Evolutionary conservation across 2,797 vertebrate genomes (phyloP), one percentile per base, ranked within the genome.

Genomic region (Fistularia commersonii): DNA sequence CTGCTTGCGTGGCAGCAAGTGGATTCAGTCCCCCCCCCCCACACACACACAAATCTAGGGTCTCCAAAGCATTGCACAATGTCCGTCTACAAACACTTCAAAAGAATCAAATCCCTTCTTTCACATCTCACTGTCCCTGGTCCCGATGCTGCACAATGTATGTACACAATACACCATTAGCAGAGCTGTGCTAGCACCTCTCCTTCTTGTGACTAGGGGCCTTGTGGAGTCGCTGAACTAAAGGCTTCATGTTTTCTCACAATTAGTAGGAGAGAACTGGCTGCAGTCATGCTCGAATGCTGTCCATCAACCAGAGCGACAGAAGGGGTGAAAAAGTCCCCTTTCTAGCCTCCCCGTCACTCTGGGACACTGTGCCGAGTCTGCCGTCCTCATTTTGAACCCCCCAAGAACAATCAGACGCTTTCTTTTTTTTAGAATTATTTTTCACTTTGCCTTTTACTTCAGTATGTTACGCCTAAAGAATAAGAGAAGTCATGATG

Each of bases 391-490:
- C 32, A 14, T 50, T 64, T 61, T 45, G 9, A 48, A 54, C 49
- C 7, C 4, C 44, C 11, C 35, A 55, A 45, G 15, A 64, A 57
- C 45, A 52, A 41, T 48, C 5, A 50, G 13, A 51, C 55, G 35
- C 32, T 41, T 63, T 65, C 44, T 66, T 45, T 70, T 70, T 57
- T 45, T 31, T 50, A 34, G 60, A 35, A 10, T 58, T 41, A 23
- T 43, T 11, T 40, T 58, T 66, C 33, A 67, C 7, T 49, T 11
- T 33, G 33, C 40, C 61, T 13, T 61, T 59, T 57, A 51, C 55
- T 54, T 23, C 41, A 45, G 31, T 15, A 54, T 50, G 41, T 44
- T 52, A 8, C 48, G 39, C 40, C 63, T 42, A 32, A 57, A 36
- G 48, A 44, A 63, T 15, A n/a, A 52, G 15, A 64, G 23, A 23